Evolutionary conservation across 2,113 vertebrate species (phyloP), one percentile per base, ranked within the genome.

Genomic region (Thunnus thynnus): DNA sequence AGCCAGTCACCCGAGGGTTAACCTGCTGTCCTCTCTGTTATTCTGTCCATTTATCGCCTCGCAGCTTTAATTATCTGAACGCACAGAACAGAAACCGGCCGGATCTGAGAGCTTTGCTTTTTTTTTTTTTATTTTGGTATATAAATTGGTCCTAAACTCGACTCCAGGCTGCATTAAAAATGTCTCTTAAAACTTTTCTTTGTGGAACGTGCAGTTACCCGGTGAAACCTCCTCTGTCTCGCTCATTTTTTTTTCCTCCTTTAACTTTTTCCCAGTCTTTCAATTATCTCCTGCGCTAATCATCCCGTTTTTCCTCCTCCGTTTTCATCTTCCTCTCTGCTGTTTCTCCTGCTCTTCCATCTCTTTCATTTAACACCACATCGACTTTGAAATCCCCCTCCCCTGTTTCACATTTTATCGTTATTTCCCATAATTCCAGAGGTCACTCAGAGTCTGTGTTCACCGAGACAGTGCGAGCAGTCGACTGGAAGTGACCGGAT

Each of bases 1-100:
- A 62, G 66, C 73, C 6, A 72, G 57, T 47, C 56, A 13, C 54
- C 46, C 0, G 65, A 64, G 70, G 62, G 46, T 72, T 72, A 69
- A 84, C 78, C 85, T 60, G 76, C 64, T 8, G 54, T 66, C 73
- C 73, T 68, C 67, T 67, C 50, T 74, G 54, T 80, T 75, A 41
- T 80, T 80, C 78, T 80, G 69, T 44, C 54, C 82, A 71, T 89
- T 89, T 86, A 86, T 82, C 8, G 46, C 63, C 65, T 68, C 55
- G 1, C 63, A 44, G 74, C 80, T 87, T 82, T 87, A 77, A 89
- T 89, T 65, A 89, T 47, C 69, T 25, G 14, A 13, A 68, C 58
- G 2, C 62, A 17, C 17, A 2, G 68, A 63, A 20, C 17, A 17
- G 16, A 46, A 65, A 73, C 4, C 1, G 1, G 50, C 44, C 0